Evolutionary conservation across 2,113 vertebrate species (phyloP).

Genomic region (Merops nubicus): DNA sequence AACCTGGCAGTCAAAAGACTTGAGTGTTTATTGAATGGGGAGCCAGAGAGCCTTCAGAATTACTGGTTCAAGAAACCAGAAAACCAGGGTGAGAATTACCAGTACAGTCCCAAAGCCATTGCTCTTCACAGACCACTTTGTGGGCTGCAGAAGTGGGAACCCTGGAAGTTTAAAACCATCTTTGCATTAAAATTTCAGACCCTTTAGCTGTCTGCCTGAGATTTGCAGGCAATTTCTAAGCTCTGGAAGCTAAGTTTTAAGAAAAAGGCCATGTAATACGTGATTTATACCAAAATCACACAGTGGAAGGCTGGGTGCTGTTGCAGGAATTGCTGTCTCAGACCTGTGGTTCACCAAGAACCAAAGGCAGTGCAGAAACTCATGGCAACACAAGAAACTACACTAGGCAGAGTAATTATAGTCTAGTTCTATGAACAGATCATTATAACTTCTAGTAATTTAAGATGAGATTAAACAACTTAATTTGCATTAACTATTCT

Average conservation of each 20-base stretch:
- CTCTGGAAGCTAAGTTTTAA: background rate
- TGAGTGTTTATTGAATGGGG: background rate
- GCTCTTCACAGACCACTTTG: background rate
- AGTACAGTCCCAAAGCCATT: background rate
- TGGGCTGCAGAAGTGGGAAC: background rate
- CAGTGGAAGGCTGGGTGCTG: background rate
- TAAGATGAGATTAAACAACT: background rate
- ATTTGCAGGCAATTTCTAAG: background rate
- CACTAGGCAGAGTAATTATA: background rate
- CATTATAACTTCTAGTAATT: background rate
- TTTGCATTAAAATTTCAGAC: background rate
- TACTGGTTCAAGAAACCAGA: background rate
- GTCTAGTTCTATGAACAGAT: background rate
- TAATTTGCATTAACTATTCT: background rate
- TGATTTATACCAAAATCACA: background rate
- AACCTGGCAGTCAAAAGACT: background rate
- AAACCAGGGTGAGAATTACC: background rate
- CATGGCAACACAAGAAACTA: background rate
- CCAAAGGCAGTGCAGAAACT: background rate
- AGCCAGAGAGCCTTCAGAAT: constrained; percentile 8
- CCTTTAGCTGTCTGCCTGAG: background rate
- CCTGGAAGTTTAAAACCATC: background rate
- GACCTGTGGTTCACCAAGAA: background rate
- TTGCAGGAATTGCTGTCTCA: background rate
- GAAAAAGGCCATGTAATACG: fast-evolving